Evolutionary conservation across 2,797 vertebrate genomes (phyloP).

Genomic region (Myotis vivesi): DNA sequence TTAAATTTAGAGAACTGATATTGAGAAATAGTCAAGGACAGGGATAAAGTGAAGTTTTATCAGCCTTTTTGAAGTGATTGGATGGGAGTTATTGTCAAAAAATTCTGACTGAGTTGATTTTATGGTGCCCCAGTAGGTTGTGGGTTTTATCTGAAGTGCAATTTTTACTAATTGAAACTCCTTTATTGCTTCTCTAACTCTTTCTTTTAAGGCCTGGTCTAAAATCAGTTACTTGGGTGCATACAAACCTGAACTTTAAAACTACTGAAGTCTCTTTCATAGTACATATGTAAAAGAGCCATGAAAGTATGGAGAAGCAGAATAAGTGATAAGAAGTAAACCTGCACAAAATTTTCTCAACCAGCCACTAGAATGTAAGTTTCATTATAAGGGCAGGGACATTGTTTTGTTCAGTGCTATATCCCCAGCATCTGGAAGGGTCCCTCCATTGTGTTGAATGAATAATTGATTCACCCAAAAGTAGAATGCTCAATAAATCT

Average conservation of each 20-base stretch:
- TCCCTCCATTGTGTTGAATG: neutral
- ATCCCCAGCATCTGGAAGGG: neutral
- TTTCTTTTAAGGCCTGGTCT: constrained; percentile 39
- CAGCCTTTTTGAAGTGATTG: constrained; percentile 15
- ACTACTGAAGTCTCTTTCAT: neutral
- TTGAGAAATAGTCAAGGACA: constrained; percentile 16
- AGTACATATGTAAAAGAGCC: neutral
- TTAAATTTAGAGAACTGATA: neutral
- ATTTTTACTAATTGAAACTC: constrained; percentile 44
- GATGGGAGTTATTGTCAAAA: neutral
- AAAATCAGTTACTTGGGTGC: neutral
- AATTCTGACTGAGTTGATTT: neutral
- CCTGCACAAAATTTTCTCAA: constrained; percentile 7
- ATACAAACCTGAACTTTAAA: constrained; percentile 41
- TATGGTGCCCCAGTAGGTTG: neutral
- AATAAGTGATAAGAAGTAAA: constrained; percentile 45
- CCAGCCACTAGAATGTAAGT: constrained; percentile 35
- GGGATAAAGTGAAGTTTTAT: constrained; percentile 3
- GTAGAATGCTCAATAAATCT: neutral
- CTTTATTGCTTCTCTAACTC: constrained; percentile 40
- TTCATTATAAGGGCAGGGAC: neutral
- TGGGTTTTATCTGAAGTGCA: constrained; percentile 38
- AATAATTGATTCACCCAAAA: neutral
- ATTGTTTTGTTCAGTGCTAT: neutral
- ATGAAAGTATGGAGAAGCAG: constrained; percentile 27